Evolutionary conservation across 2,113 vertebrate species (phyloP), one percentile per base, ranked within the genome.

Genomic region (Nothoprocta pentlandii): DNA sequence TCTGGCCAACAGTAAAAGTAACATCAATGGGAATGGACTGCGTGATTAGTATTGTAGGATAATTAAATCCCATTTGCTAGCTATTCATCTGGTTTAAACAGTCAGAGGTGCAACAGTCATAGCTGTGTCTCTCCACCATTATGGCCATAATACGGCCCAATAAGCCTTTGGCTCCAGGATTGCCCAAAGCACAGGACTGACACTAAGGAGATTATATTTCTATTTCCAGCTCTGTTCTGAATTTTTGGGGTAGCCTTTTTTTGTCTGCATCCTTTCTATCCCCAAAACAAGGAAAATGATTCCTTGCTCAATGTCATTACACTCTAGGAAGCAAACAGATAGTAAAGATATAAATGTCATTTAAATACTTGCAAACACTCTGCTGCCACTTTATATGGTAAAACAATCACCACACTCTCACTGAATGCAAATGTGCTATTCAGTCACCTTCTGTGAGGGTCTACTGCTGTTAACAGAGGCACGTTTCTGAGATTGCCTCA

Each of bases 311-410:
- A 71, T 80, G 85, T 75, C 85, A 32, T 68, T 91, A 76, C 39
- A 74, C 61, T 83, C 92, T 94, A 87, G 64, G 64, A 89, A 26
- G 54, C n/a, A 89, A 80, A 92, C 70, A 87, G 67, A 80, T 49
- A 59, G 54, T 87, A 88, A n/a, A 83, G 85, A 73, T 46, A 4
- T 62, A 74, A 80, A 19, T 34, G 46, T 46, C 13, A 2, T 30
- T 47, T 56, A 71, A 87, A 59, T 42, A 77, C 19, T 4, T 90
- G 77, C 53, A 86, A 94, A 44, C 28, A 28, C 15, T n/a, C 22
- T 62, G 74, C 32, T 44, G 28, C 53, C 66, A 22, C 19, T 54
- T 78, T 83, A 2, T 41, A n/a, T 56, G 58, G 16, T 58, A 64
- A 67, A 17, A 51, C 56, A 80, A 53, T 22, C 82, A 61, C 56